Percentiles rank a stretch among this genome's conserved stretches.
These are phyloP conservation scores for Allolobophora icterica DNA, from an alignment of 2,888 invertebrate genomes.

Conservation along the genomic window DNA sequence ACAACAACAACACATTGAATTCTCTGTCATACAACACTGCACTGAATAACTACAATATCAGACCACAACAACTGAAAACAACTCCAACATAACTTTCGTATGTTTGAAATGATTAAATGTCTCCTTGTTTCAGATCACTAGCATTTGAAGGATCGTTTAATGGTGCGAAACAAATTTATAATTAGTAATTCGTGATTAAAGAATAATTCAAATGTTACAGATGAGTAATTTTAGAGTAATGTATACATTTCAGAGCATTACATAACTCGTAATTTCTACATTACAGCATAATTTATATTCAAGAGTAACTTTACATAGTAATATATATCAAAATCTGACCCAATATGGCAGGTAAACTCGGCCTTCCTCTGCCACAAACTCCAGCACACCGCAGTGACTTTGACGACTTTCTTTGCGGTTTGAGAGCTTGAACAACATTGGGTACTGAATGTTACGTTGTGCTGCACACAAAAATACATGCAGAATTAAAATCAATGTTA, in stretches of 20 bases:
- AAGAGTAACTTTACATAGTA: neutral
- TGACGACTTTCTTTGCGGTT: slow-evolving; percentile 80
- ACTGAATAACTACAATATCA: neutral
- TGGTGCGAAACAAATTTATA: no score
- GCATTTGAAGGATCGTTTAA: no score
- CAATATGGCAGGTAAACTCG: slow-evolving; percentile 97
- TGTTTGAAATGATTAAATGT: no score
- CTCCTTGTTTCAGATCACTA: no score
- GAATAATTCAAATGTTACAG: no score
- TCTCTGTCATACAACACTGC: neutral
- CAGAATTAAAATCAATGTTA: neutral
- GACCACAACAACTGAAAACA: no score
- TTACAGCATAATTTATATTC: no score
- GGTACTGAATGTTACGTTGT: slow-evolving; percentile 96
- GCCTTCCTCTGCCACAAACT: slow-evolving; percentile 98
- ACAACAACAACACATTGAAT: neutral
- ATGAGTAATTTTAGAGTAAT: no score
- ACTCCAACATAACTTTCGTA: no score
- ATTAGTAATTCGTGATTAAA: no score
- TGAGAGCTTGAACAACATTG: slow-evolving; percentile 94
- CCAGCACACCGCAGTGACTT: slow-evolving; percentile 94
- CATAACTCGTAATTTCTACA: no score
- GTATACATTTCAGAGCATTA: no score
- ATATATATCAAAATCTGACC: slow-evolving; percentile 71
- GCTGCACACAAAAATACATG: slow-evolving; percentile 72